Base-by-base conservation (phyloP, 2,797 vertebrate genomes). In the Psittacula derbiana region DNA sequence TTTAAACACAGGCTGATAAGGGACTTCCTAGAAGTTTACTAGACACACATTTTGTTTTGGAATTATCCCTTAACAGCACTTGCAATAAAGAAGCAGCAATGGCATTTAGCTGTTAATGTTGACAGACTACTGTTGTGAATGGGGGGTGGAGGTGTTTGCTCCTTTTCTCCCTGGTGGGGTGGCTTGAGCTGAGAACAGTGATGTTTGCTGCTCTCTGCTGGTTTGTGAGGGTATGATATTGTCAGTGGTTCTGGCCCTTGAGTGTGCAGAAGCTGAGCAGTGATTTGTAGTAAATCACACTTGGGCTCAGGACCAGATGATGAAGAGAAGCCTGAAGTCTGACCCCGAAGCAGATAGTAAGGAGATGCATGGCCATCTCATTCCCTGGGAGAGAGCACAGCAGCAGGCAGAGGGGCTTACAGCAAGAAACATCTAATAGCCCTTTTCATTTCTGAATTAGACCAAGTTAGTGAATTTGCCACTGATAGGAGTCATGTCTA, bases 181-280 rank as follows among this genome's bases (percentile, higher is more conserved):
- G 25, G 41, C 67, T 66, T 28, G 10, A 24, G 41, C 61, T 4
- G 80, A 16, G 65, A 80, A 70, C 33, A 60, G 72, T 19, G 88
- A 72, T 71, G 78, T 95, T 47, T 97, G 95, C 94, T 97, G 97
- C 96, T 88, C 96, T 83, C 97, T 97, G 90, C 88, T 92, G 96
- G 93, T 38, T 6, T 52, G 1, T 15, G 36, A 52, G 16, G 31
- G 64, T 40, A 40, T 25, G 30, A 7, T 27, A 43, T 2, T 64
- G 50, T 30, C 73, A 3, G 76, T 6, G 28, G 2, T 24, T 36
- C 41, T 8, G 17, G 53, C 30, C 38, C 25, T 31, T 16, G 14
- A 18, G 15, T 36, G 2, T 3, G 1, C 14, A 13, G 75, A 44
- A 62, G 40, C 65, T 49, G 66, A 30, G 57, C 57, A 30, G 3